A percentile compares a stretch with the other conserved stretches of the same genome.
Conservation (phyloP, 2,888 invertebrate genomes). For the Barypeithes pellucidus region DNA sequence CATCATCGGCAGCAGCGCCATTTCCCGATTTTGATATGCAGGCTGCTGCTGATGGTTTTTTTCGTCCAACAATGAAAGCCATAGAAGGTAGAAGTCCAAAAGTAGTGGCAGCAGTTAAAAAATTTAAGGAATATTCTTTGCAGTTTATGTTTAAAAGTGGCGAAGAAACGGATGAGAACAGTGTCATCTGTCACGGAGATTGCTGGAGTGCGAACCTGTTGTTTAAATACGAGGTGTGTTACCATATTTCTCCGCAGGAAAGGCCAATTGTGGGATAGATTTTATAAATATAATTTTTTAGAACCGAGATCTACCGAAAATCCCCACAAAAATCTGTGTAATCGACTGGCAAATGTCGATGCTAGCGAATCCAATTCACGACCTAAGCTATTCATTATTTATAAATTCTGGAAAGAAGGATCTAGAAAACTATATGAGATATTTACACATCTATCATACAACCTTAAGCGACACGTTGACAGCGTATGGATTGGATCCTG, state of each 20-base stretch:
- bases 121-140: background rate
- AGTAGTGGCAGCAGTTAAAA: constrained; percentile 23
- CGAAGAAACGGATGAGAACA: constrained; percentile 1
- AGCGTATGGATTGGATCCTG: constrained; percentile 58
- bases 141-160: background rate
- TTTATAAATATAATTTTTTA: constrained; percentile 30
- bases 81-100: constrained; percentile 24
- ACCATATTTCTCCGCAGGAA: no score
- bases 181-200: constrained; percentile 60
- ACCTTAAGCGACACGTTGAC: constrained; percentile 54
- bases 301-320: constrained; percentile 44
- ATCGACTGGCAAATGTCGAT: constrained; percentile 61
- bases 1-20: background rate
- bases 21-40: background rate
- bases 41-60: background rate
- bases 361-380: constrained; percentile 57
- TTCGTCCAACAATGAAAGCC: constrained; percentile 8
- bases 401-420: constrained; percentile 54
- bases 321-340: constrained; percentile 57
- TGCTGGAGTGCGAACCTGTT: constrained; percentile 63
- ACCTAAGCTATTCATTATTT: constrained; percentile 60
- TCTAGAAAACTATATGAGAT: constrained; percentile 56
- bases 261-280: no score
- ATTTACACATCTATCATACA: constrained; percentile 58
- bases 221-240: constrained; percentile 56